A percentile compares a stretch with the other conserved stretches of the same genome.
Conservation (phyloP, 2,113 vertebrate species). For the Paradisaea rubra region DNA sequence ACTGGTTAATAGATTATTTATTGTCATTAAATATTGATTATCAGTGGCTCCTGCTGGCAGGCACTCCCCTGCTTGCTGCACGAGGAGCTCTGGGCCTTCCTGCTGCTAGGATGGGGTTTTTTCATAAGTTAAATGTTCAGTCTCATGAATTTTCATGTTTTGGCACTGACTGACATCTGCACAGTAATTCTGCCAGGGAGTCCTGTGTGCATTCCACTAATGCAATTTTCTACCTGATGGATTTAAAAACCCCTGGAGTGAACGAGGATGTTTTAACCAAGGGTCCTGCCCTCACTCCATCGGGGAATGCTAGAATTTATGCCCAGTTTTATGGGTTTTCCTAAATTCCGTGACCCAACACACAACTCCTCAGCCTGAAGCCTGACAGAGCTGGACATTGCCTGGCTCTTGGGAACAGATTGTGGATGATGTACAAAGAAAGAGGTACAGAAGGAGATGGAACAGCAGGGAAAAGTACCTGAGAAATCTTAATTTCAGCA, state of each 20-base stretch:
- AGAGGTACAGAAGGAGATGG: background rate
- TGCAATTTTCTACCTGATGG: background rate
- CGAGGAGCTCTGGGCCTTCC: background rate
- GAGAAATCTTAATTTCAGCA: background rate
- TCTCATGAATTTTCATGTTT: slow-evolving; percentile 24
- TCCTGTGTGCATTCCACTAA: background rate
- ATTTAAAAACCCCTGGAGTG: background rate
- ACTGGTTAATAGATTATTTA: slow-evolving; percentile 25
- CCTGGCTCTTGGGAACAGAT: background rate
- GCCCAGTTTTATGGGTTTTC: background rate
- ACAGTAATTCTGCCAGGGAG: background rate
- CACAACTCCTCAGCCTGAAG: background rate
- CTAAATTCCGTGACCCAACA: background rate
- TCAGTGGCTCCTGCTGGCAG: background rate
- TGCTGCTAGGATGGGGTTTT: background rate
- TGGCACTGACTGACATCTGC: slow-evolving; percentile 9
- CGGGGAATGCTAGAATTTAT: background rate
- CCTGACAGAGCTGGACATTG: background rate
- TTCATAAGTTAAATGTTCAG: background rate
- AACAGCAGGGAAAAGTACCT: background rate
- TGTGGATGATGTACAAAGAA: background rate
- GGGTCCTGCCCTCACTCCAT: background rate
- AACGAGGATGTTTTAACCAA: background rate
- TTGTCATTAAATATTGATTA: slow-evolving; percentile 45
- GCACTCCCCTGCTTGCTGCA: background rate